Base-by-base conservation (phyloP, 2,797 vertebrate genomes). In the Lutjanus argentimaculatus region DNA sequence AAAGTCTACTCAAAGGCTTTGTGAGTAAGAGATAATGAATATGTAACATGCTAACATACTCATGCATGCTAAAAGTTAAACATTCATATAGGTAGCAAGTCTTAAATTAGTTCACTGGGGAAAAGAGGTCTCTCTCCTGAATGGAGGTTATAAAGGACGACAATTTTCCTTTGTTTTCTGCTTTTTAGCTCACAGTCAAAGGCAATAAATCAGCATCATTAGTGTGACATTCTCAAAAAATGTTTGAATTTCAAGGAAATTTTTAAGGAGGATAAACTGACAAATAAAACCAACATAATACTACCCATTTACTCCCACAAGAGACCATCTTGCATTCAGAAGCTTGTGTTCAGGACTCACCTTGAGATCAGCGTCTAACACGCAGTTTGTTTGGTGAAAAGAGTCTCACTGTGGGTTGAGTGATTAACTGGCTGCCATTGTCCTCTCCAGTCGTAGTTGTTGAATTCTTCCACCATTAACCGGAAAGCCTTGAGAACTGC, bases 11-110 rank as follows among this genome's bases (percentile, higher is more conserved):
- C 66, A 61, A 55, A 78, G 69, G 68, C 55, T 52, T 75, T 75
- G 56, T 55, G 76, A 74, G 72, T 59, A 48, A 72, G 25, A 83
- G 66, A 77, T 80, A 80, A 87, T 86, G 52, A 90, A 67, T 62
- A 71, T 70, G 78, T 56, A 58, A 58, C 40, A 40, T 14, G 9
- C n/a, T 14, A 15, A 70, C 63, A 48, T 52, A 56, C 17, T 58
- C 25, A 17, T 48, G 7, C 42, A 11, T 15, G 46, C 30, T 25
- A 7, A 72, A 77, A 67, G 30, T 80, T 74, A 49, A 66, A 57
- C 21, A 11, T 15, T 49, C 5, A 9, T 42, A 16, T 3, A 56
- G 43, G 51, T 22, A 30, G 66, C 2, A 2, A 45, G 14, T 30
- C 45, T 77, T 42, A 11, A 68, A 56, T 67, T 6, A 7, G 59